Conservation (phyloP, 2,113 vertebrate species). For the Mandrillus leucophaeus region DNA sequence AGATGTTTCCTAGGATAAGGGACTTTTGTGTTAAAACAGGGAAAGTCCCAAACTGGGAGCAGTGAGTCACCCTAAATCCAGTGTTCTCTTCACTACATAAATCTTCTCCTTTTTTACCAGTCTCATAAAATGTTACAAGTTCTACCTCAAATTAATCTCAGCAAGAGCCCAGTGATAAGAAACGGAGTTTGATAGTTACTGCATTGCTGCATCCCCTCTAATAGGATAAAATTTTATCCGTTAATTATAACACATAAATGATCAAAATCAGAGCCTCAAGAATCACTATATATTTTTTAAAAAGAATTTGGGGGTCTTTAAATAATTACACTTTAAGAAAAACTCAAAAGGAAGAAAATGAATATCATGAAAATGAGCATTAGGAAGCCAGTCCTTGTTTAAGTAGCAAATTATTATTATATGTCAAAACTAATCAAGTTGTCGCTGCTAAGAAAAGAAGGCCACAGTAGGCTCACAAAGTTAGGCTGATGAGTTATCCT, state of each 20-base stretch:
- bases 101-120: not conserved
- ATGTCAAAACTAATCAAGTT: slow-evolving; percentile 57
- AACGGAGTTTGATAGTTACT: not conserved
- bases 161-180: not conserved
- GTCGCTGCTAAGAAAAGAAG: not conserved
- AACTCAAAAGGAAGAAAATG: slow-evolving; percentile 52
- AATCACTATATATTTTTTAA: slow-evolving; percentile 18
- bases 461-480: not conserved
- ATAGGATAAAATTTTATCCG: slow-evolving; percentile 2
- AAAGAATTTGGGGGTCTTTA: slow-evolving; percentile 24
- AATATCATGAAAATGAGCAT: slow-evolving; percentile 37
- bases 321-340: slow-evolving; percentile 58
- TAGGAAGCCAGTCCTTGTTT: slow-evolving; percentile 46
- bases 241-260: slow-evolving; percentile 24
- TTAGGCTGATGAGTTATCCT: slow-evolving; percentile 40
- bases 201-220: not conserved
- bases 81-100: not conserved
- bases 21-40: not conserved
- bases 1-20: not conserved
- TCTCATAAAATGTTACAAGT: not conserved
- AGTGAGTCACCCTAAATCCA: not conserved
- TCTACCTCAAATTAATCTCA: not conserved
- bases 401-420: slow-evolving; percentile 42
- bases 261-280: slow-evolving; percentile 42
- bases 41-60: not conserved